Evolutionary conservation across 2,888 invertebrate genomes (phyloP).

Genomic region (Endotricha flammealis): DNA sequence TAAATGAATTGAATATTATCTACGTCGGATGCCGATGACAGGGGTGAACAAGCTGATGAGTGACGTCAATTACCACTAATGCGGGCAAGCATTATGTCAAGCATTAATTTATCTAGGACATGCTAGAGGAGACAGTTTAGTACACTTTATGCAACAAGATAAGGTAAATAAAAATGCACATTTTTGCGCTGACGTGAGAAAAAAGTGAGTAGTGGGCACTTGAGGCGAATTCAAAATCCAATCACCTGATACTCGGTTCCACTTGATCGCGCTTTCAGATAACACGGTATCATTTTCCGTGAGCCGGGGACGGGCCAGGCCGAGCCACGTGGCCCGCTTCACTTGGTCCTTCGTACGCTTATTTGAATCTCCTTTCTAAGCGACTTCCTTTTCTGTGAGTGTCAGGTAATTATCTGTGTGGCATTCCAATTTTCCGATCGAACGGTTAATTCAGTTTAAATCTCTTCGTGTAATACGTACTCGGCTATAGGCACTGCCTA

Average conservation of each 20-base stretch:
- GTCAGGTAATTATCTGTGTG: slow-evolving; percentile 79
- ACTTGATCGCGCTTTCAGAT: slow-evolving; percentile 50
- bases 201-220: no score
- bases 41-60: slow-evolving; percentile 19
- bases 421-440: slow-evolving; percentile 79
- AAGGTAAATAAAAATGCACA: no score
- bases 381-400: slow-evolving; percentile 77
- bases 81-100: slow-evolving; percentile 20
- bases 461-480: slow-evolving; percentile 73
- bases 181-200: no score
- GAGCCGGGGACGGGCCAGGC: slow-evolving; percentile 34
- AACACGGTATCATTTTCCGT: slow-evolving; percentile 51
- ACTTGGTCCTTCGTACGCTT: slow-evolving; percentile 66
- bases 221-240: slow-evolving; percentile 41
- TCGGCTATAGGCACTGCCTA: slow-evolving; percentile 63
- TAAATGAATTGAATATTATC: slow-evolving; percentile 53
- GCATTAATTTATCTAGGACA: no score
- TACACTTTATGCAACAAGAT: no score
- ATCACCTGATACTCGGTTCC: slow-evolving; percentile 54
- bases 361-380: slow-evolving; percentile 73
- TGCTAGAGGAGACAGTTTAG: no score
- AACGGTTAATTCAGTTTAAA: slow-evolving; percentile 78
- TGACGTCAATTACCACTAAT: slow-evolving; percentile 38
- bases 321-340: slow-evolving; percentile 38
- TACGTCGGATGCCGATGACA: slow-evolving; percentile 26